Conservation (phyloP, 2,113 vertebrate species). For the Arenaria interpres region DNA sequence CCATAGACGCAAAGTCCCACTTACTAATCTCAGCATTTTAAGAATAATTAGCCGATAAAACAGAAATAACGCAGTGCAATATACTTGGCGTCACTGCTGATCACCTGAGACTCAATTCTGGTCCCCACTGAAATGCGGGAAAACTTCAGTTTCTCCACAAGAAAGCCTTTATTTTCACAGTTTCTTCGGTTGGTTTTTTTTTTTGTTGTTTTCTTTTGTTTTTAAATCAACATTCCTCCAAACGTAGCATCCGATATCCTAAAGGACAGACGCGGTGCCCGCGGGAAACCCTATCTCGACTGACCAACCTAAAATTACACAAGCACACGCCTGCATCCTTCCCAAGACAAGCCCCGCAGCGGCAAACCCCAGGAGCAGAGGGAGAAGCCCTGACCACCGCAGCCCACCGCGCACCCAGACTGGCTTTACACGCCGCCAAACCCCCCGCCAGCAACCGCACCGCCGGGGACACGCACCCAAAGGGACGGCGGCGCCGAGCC, state of each 20-base stretch:
- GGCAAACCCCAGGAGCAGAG: fast-evolving
- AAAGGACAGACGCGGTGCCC: background rate
- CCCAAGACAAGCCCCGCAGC: fast-evolving
- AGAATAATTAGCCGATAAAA: background rate
- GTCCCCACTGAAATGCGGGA: background rate
- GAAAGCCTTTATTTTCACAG: background rate
- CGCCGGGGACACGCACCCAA: background rate
- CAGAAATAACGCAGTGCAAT: background rate
- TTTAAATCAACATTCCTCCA: background rate
- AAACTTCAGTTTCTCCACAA: background rate
- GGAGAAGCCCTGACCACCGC: background rate
- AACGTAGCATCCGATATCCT: background rate
- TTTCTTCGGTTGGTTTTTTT: background rate
- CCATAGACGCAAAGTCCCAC: background rate
- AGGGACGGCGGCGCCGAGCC: background rate
- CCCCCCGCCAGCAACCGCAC: background rate
- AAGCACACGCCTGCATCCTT: background rate
- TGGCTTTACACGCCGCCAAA: background rate
- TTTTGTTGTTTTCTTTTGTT: background rate
- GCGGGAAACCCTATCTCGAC: background rate
- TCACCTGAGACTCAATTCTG: background rate
- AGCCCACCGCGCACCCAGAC: background rate
- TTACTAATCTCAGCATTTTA: background rate
- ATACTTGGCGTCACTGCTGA: background rate
- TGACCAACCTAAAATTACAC: background rate